Evolutionary conservation across 2,888 invertebrate species (phyloP).

Genomic region (Oligia strigilis): DNA sequence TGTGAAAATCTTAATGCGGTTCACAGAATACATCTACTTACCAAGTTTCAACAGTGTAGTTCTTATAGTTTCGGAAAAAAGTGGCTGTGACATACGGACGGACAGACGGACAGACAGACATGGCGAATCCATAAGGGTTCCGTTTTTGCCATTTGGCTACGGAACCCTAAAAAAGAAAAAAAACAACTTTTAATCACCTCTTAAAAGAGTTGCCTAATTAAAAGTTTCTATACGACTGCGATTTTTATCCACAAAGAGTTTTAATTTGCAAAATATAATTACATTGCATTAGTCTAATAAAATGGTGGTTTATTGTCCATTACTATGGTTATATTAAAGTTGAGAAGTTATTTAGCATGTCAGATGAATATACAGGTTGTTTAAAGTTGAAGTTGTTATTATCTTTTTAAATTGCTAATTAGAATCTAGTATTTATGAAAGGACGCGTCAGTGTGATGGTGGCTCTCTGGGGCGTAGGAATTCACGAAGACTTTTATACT

Average conservation of each 20-base stretch:
- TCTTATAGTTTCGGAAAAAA: no score
- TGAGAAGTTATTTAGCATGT: conserved; percentile 13
- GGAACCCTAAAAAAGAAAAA: neutral
- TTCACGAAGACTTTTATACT: neutral
- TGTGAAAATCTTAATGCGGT: no score
- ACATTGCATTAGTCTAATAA: conserved; percentile 17
- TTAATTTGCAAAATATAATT: conserved; percentile 51
- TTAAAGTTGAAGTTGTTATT: conserved; percentile 4
- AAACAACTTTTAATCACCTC: conserved; percentile 51
- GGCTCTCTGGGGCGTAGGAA: conserved; percentile 1
- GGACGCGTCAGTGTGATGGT: neutral
- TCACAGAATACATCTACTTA: no score
- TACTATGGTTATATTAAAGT: conserved; percentile 14
- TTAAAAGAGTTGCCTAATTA: conserved; percentile 60
- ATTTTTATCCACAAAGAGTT: conserved; percentile 42
- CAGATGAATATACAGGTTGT: conserved; percentile 10
- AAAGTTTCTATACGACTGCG: conserved; percentile 52
- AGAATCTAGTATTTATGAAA: conserved; percentile 48
- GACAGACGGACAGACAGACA: no score
- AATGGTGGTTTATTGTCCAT: conserved; percentile 3
- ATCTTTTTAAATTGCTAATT: conserved; percentile 33
- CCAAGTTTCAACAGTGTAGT: no score
- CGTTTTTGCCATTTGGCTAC: no score
- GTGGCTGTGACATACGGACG: no score
- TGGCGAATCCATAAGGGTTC: no score